Evolutionary conservation across 2,797 vertebrate species (phyloP), one percentile per base, ranked within the genome.

Genomic region (Pteropus rufus): DNA sequence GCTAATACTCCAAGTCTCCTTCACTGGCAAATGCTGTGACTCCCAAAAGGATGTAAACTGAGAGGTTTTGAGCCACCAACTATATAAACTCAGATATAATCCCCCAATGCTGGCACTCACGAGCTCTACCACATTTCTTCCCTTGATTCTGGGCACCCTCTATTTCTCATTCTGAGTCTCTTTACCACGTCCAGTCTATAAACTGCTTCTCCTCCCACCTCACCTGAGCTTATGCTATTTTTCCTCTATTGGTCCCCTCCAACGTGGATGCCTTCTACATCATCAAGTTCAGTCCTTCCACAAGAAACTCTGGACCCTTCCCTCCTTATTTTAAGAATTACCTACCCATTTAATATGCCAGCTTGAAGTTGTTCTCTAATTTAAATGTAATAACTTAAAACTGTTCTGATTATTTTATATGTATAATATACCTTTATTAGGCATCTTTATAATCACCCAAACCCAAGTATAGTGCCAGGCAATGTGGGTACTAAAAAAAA

Each of bases 311-410:
- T 80, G 39, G 21, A 64, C 34, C 65, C n/a, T 64, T 72, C 69
- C 49, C 64, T 79, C 65, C 15, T 89, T 26, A 70, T 39, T 65
- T 67, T 34, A 82, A 79, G 70, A 91, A 86, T 49, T 72, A 65
- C 21, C 44, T 34, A 89, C 34, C 69, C 31, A 10, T 85, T 73
- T 89, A 85, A 77, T 18, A 90, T 9, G 36, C 15, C 54, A 95
- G 60, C 64, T 69, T 65, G 49, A 95, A 96, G 95, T 5, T 77
- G 24, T 72, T 76, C 52, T 52, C 34, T 89, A 65, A 52, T 91
- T 93, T 80, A 72, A 81, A 64, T 49, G 77, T 34, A 93, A 1
- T 67, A 21, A 72, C 69, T 79, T 52, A 84, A 93, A 96, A 93
- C 34, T 76, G 0, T 46, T 93, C 52, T 75, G 44, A 88, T 79